Conservation (phyloP, 2,797 vertebrate species). For the Takifugu ocellatus region DNA sequence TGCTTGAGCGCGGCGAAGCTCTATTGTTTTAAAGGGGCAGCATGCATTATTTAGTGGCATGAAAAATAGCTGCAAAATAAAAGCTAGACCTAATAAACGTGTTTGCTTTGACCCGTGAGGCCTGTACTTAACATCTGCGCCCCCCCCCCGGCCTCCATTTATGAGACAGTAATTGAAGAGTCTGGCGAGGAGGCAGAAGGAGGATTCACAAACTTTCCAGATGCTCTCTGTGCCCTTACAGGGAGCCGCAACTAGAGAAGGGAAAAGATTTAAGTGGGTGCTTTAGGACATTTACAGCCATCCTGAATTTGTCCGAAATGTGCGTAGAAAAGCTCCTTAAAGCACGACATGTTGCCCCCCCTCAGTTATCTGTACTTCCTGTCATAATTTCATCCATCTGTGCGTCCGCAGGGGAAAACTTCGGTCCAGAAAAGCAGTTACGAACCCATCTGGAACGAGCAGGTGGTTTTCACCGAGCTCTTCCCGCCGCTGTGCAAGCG, state of each 20-base stretch:
- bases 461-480: conserved; percentile 91
- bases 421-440: conserved; percentile 95
- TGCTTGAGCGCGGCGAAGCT: too few species aligned
- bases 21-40: neutral
- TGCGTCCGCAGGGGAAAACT: conserved; percentile 84
- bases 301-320: neutral
- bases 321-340: neutral
- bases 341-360: neutral
- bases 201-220: neutral
- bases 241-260: too few species aligned
- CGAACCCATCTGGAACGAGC: conserved; percentile 95
- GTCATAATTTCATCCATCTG: too few species aligned
- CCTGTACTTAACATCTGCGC: neutral
- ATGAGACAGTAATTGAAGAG: neutral
- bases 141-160: neutral
- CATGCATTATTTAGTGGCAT: neutral
- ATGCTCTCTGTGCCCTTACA: too few species aligned
- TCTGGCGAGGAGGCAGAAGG: neutral
- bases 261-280: too few species aligned
- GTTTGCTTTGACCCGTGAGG: neutral
- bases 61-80: neutral
- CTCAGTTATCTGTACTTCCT: too few species aligned
- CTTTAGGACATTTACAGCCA: too few species aligned
- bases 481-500: conserved; percentile 94
- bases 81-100: neutral